Evolutionary conservation across 30 jellyfish, hydroid and myxozoan genomes (phyloP), one percentile per base, ranked within the genome.

Genomic region (Turritopsis dohrnii): DNA sequence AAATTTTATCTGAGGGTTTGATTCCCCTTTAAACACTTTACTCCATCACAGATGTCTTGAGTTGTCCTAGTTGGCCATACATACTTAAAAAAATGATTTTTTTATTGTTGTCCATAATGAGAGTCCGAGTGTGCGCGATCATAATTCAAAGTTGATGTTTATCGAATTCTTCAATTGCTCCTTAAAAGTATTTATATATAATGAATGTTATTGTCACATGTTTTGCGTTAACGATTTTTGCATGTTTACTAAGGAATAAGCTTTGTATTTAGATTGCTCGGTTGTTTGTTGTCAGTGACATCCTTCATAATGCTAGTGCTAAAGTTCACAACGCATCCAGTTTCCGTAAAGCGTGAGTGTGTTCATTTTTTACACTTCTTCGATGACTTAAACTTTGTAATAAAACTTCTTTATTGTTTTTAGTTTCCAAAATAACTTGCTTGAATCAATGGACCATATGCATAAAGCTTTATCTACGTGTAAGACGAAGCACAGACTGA

Each of bases 281-380:
- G 25, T 76, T 94, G 25, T 94, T 84, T 83, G 97, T 89, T 17
- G 97, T 89, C 79, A 94, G 87, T 72, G 99, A 94, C 72, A 94
- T 94, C 27, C 89, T 94, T 8, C 94, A 87, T 65, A 94, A 94
- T 69, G 89, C 99, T 1, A 80, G 95, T 26, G 96, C 97, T 1
- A 87, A 90, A 84, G 89, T 86, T 18, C 92, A 85, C 74, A 89
- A 87, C 79, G 97, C 99, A 3, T 89, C 99, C 1, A 84, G 83
- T 74, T 94, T 89, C 79, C 72, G 99, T 31, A 87, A 89, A 84
- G 95, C 84, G 99, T 94, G 79, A 81, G 96, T 83, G 23, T 53
- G 18, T 41, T 41, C n/a, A n/a, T n/a, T n/a, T n/a, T n/a, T n/a
- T n/a, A n/a, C n/a, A n/a, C n/a, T n/a, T n/a, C n/a, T n/a, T n/a